Base-by-base conservation (phyloP, 2,797 vertebrate genomes). In the Clamator glandarius region DNA sequence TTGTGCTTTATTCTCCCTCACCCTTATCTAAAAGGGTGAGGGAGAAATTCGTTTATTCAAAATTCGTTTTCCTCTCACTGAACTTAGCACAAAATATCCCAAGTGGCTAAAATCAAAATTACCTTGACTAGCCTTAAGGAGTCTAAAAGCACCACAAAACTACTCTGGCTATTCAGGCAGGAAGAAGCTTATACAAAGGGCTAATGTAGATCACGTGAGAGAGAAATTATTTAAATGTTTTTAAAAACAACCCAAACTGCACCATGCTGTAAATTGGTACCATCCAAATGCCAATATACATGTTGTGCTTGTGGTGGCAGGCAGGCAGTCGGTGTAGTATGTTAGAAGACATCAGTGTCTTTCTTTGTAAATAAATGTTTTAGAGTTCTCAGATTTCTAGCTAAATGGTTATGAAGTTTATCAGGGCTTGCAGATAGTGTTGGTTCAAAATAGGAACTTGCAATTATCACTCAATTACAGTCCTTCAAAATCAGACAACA, bases 281-380 rank as follows among this genome's bases (percentile, higher is more conserved):
- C 93, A 84, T 39, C n/a, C 52, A 72, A 84, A 96, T 88, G 82
- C 72, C 46, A 2, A 35, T 80, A 72, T 83, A 61, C 84, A 10
- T 54, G 36, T 87, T 93, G 72, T 73, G 91, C 90, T 90, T 95
- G 95, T 0, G 19, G 95, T 75, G 89, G 62, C 91, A 86, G 74
- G 79, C 52, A 82, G 78, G 91, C 33, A 17, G 58, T 89, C 41
- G 86, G 76, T 77, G 89, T 92, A 89, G 94, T 46, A 80, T 74
- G 85, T 97, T 95, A 95, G 97, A 94, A 95, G 87, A 93, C 24
- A 59, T 92, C 87, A 90, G 79, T 86, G 89, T 91, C 93, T 96
- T 87, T 96, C 96, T 81, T 94, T 94, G 95, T 96, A 97, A 98
- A 97, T 97, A 97, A 97, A 97, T 97, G 97, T 97, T 96, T 98